Conservation (phyloP, 2,888 invertebrate genomes). For the Polia nebulosa region DNA sequence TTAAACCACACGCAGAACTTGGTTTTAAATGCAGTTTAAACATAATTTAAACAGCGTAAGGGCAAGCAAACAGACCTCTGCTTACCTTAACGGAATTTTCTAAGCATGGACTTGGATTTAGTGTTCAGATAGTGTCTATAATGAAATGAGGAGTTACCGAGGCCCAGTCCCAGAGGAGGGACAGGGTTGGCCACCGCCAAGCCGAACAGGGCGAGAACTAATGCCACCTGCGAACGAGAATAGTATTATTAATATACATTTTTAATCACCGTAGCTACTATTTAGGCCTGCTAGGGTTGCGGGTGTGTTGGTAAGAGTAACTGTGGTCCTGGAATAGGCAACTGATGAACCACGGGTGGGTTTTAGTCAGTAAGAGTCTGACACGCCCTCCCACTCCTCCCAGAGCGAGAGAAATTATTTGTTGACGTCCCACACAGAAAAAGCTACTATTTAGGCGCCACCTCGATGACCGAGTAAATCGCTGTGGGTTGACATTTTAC, state of each 20-base stretch:
- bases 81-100: constrained; percentile 69
- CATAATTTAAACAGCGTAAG: not conserved
- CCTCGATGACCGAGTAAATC: no score
- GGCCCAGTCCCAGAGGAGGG: constrained; percentile 69
- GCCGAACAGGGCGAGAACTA: constrained; percentile 83
- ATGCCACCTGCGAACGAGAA: constrained; percentile 77
- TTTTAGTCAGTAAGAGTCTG: no score
- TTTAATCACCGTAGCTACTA: not conserved
- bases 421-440: no score
- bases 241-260: not conserved
- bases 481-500: no score
- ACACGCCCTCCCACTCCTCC: no score
- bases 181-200: constrained; percentile 78
- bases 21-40: not conserved
- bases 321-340: no score
- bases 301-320: no score
- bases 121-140: constrained; percentile 71
- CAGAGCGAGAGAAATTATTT: no score
- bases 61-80: constrained; percentile 57
- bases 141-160: constrained; percentile 70
- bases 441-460: no score
- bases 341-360: no score
- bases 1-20: not conserved
- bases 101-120: constrained; percentile 66
- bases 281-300: no score